phyloP scores from a whole-genome alignment of 2,888 invertebrate genomes.

The Phortica magna region DNA sequence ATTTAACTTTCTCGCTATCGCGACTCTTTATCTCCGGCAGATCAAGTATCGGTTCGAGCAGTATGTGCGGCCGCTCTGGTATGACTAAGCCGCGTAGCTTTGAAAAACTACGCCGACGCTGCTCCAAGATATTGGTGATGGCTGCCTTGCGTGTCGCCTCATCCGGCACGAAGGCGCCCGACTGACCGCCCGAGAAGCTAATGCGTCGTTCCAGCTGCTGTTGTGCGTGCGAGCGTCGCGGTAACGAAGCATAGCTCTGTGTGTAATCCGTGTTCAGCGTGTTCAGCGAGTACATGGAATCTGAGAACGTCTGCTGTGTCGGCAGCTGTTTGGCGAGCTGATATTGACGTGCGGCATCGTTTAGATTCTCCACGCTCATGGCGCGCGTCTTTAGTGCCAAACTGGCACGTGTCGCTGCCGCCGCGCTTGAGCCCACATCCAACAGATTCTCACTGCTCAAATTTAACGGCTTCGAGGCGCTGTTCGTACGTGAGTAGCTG shows the following conservation, averaged over 20 bases:
- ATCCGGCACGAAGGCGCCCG: constrained; percentile 66
- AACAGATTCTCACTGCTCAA: constrained; percentile 77
- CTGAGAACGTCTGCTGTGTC: constrained; percentile 69
- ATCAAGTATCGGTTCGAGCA: constrained; percentile 82
- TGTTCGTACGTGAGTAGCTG: constrained; percentile 50
- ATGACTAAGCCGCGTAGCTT: constrained; percentile 93
- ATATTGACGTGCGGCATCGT: constrained; percentile 73
- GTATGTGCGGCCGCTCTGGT: constrained; percentile 84
- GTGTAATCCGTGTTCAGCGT: constrained; percentile 70
- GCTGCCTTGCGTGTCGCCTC: constrained; percentile 81
- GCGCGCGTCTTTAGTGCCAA: constrained; percentile 78
- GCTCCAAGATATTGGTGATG: constrained; percentile 87
- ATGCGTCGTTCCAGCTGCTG: constrained; percentile 76
- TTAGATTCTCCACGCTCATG: constrained; percentile 81
- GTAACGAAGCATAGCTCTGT: constrained; percentile 64
- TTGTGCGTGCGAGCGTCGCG: constrained; percentile 39
- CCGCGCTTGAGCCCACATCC: constrained; percentile 54
- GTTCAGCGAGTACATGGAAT: constrained; percentile 76
- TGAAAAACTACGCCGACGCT: constrained; percentile 88
- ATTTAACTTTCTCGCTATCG: constrained; percentile 80
- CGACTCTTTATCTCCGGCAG: constrained; percentile 90
- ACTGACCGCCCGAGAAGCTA: constrained; percentile 65
- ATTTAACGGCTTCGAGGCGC: constrained; percentile 71
- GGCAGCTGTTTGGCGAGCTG: constrained; percentile 73
- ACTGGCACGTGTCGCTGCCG: constrained; percentile 60